Base-by-base conservation (phyloP, 2,797 vertebrate genomes). In the Arnoldichthys spilopterus region DNA sequence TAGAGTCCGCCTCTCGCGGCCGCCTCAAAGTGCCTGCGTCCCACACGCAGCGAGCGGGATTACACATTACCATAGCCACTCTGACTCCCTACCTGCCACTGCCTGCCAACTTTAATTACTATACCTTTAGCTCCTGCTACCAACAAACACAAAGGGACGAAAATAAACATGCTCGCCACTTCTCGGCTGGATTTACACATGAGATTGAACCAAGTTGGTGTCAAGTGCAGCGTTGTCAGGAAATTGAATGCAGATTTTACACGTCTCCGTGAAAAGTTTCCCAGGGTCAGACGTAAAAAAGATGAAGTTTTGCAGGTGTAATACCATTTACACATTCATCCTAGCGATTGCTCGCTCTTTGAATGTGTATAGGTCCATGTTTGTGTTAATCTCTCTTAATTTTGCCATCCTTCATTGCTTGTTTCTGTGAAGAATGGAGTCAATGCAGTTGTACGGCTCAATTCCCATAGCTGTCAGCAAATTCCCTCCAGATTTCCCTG, bases 21-120 rank as follows among this genome's bases (percentile, higher is more conserved):
- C 54, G 84, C 84, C 88, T 92, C 83, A 90, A 89, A 92, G 89
- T 80, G 11, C 26, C 26, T 87, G 80, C 82, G 74, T 86, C 82
- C 82, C 83, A 78, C 85, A 80, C 87, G 54, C 83, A 82, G 88
- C 88, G 91, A 80, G 88, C 87, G 84, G 69, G 76, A 83, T 86
- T 90, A 89, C 89, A 91, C 90, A 92, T 93, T 92, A 90, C 91
- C 88, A 87, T 86, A 62, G 86, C 85, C 82, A 85, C 89, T 86
- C 74, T 78, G 89, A 87, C 80, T 85, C 86, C 86, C 83, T 64
- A 68, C 83, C 49, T 85, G 87, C 83, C 90, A 89, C 86, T 76
- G 86, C 79, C 83, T 85, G 54, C 83, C 82, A 81, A 78, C 80
- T 58, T 79, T 90, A 89, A 92, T 92, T 88, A 84, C 86, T 45